phyloP scores from a whole-genome alignment of 2,888 invertebrate species.

The Drosophila percnosoma region DNA sequence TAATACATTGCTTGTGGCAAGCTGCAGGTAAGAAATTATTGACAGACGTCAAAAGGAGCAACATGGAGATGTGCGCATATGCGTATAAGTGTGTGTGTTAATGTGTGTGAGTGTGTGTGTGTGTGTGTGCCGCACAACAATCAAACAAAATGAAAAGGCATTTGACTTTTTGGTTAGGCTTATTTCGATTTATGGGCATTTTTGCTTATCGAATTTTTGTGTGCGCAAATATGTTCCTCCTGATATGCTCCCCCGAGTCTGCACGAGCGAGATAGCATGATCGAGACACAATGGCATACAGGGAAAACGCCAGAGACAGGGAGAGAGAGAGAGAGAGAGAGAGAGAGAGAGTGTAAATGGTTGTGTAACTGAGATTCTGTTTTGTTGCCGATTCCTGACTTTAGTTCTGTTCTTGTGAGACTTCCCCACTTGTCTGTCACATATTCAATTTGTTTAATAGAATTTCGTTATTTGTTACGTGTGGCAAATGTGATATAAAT shows the following conservation, averaged over 20 bases:
- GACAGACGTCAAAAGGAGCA: conserved; percentile 56
- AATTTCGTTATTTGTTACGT: conserved; percentile 63
- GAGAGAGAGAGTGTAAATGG: background rate
- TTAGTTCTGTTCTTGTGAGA: conserved; percentile 24
- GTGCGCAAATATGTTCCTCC: conserved; percentile 36
- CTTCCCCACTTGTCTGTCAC: conserved; percentile 45
- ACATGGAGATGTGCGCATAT: conserved; percentile 16
- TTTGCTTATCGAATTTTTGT: conserved; percentile 56
- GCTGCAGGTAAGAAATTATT: conserved; percentile 61
- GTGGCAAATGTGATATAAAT: conserved; percentile 55
- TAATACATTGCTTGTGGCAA: conserved; percentile 57
- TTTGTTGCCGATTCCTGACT: conserved; percentile 37
- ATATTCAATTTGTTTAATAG: conserved; percentile 78
- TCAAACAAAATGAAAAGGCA: conserved; percentile 65
- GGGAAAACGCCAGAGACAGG: background rate
- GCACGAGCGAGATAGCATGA: conserved; percentile 21
- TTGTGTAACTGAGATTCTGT: conserved; percentile 51
- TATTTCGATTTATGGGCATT: conserved; percentile 68
- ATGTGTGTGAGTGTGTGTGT: conserved; percentile 2
- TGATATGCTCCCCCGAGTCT: conserved; percentile 13
- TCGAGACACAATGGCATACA: background rate
- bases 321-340: background rate
- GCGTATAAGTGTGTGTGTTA: background rate
- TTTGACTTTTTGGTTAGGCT: conserved; percentile 72
- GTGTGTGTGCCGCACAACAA: conserved; percentile 46